Evolutionary conservation across 2,888 invertebrate species (phyloP), one percentile per base, ranked within the genome.

Genomic region (Alloscopus bannaensis): DNA sequence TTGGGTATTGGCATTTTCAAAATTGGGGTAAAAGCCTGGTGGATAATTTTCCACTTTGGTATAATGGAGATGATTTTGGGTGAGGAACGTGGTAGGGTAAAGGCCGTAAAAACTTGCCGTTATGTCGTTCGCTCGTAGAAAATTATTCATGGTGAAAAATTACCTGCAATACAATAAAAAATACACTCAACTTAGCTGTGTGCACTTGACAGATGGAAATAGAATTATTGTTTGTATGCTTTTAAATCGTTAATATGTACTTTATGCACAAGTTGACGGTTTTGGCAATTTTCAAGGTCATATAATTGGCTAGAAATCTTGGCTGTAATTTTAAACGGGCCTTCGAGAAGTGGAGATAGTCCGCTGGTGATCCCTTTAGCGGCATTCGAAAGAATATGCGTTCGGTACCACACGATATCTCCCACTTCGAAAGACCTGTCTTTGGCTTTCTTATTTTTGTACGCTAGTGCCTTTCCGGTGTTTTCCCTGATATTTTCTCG

Each of bases 171-270:
- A n/a, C n/a, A n/a, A n/a, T n/a, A n/a, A n/a, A n/a, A n/a, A n/a
- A n/a, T n/a, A n/a, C n/a, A n/a, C n/a, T n/a, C n/a, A n/a, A n/a
- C n/a, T n/a, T n/a, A n/a, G n/a, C n/a, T n/a, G n/a, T n/a, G n/a
- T n/a, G n/a, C n/a, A n/a, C n/a, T n/a, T n/a, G n/a, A n/a, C n/a
- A n/a, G n/a, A n/a, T n/a, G n/a, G n/a, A n/a, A n/a, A n/a, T n/a
- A n/a, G n/a, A n/a, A n/a, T n/a, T 59, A 59, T 31, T 31, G 11
- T 18, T 29, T 59, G 18, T 29, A 59, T 18, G 29, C n/a, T 16
- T 24, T 13, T 8, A 81, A 18, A 13, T 77, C 73, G 28, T 78
- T 81, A 31, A 73, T 66, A 66, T 81, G 73, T 40, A 75, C 69
- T 29, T 62, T 59, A n/a, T 20, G 22, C 1, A 59, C 40, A 16